Conservation (phyloP, 2,888 invertebrate genomes). For the Hartigia nigra region DNA sequence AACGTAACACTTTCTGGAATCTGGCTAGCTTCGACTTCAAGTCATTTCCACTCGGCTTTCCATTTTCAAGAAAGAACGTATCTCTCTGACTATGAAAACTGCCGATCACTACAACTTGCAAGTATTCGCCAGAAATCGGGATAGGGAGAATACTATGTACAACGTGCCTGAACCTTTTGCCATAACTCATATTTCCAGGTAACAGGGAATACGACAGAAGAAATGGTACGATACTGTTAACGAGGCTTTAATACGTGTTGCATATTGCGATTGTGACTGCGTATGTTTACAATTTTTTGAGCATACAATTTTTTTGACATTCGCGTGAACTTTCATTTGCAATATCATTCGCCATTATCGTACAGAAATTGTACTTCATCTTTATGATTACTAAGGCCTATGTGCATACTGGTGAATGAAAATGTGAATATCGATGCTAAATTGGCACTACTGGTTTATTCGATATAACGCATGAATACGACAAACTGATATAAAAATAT, state of each 20-base stretch:
- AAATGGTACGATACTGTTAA: neutral
- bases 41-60: conserved; percentile 47
- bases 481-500: neutral
- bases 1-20: conserved; percentile 58
- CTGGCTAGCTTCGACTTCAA: conserved; percentile 39
- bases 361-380: neutral
- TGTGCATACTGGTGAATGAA: neutral
- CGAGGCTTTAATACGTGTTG: neutral
- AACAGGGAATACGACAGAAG: conserved; percentile 10
- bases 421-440: neutral
- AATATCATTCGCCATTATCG: neutral
- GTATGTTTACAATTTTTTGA: neutral
- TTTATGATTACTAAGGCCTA: neutral
- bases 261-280: neutral
- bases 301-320: neutral
- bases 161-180: neutral
- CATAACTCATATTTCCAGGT: conserved; percentile 27
- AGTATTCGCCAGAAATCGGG: conserved; percentile 43
- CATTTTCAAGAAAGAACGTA: conserved; percentile 32
- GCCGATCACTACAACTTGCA: conserved; percentile 63
- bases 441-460: neutral
- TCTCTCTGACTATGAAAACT: conserved; percentile 55
- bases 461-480: neutral
- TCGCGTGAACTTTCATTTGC: neutral
- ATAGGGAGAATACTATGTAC: conserved; percentile 24